phyloP scores from a whole-genome alignment of 2,113 vertebrate species.

The Cryptomyrus ogoouensis region DNA sequence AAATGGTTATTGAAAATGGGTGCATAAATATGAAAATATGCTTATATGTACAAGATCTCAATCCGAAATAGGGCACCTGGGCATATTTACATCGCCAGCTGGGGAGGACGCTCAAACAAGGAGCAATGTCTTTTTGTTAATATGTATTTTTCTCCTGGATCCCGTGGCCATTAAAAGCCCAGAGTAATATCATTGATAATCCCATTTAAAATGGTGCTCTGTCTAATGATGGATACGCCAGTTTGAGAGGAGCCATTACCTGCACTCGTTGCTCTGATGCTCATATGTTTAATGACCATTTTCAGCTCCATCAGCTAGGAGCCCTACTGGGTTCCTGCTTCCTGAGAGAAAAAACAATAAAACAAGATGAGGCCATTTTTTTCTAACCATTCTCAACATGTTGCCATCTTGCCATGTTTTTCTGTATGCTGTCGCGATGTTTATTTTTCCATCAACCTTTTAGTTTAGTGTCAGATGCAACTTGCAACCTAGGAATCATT shows the following conservation, averaged over 20 bases:
- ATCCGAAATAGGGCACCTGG: not conserved
- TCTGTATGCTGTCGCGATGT: not conserved
- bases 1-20: not conserved
- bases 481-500: not conserved
- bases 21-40: not conserved
- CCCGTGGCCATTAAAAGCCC: constrained; percentile 1
- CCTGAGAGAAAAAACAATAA: not conserved
- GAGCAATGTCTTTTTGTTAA: not conserved
- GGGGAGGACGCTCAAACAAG: not conserved
- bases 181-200: constrained; percentile 6
- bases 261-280: not conserved
- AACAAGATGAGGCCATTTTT: not conserved
- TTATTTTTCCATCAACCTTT: not conserved
- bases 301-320: constrained; percentile 6
- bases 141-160: constrained; percentile 10
- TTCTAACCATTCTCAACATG: not conserved
- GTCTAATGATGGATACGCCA: constrained; percentile 21
- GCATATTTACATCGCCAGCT: not conserved
- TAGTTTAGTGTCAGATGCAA: not conserved
- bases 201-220: constrained; percentile 9
- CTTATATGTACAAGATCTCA: not conserved
- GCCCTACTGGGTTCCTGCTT: not conserved
- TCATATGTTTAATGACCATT: constrained; percentile 13
- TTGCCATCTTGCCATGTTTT: not conserved
- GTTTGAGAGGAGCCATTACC: constrained; percentile 14